Conservation (phyloP, 2,113 vertebrate species). For the Clarias magur region DNA sequence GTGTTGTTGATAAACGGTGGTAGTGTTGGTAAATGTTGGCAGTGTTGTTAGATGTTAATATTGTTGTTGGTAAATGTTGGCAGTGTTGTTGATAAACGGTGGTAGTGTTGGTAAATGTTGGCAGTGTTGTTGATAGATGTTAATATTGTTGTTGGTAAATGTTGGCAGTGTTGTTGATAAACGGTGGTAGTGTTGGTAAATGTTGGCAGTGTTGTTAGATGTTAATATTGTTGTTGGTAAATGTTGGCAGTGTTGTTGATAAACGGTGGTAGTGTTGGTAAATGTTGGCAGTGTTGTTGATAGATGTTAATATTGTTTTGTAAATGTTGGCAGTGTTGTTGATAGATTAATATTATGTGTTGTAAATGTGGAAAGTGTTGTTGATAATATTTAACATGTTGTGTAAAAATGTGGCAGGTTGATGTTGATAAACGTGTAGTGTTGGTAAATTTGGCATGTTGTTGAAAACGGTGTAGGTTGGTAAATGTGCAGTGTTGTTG, state of each 20-base stretch:
- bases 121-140: not conserved
- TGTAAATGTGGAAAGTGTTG: not conserved
- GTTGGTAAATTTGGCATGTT: no score
- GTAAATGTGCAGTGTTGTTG: no score
- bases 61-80: no score
- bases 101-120: not conserved
- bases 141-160: not conserved
- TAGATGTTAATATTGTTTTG: no score
- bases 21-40: not conserved
- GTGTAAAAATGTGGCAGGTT: no score
- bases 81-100: not conserved
- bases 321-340: not conserved
- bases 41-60: not conserved
- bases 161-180: not conserved
- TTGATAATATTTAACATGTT: no score
- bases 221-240: no score
- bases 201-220: no score
- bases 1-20: not conserved
- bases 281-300: not conserved
- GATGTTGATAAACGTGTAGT: no score
- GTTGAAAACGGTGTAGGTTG: no score
- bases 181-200: no score
- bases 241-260: not conserved
- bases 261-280: not conserved
- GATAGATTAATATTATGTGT: no score